These are phyloP conservation scores for Microctonus hyperodae DNA, from an alignment of 2,888 invertebrate species.

Conservation along the genomic window DNA sequence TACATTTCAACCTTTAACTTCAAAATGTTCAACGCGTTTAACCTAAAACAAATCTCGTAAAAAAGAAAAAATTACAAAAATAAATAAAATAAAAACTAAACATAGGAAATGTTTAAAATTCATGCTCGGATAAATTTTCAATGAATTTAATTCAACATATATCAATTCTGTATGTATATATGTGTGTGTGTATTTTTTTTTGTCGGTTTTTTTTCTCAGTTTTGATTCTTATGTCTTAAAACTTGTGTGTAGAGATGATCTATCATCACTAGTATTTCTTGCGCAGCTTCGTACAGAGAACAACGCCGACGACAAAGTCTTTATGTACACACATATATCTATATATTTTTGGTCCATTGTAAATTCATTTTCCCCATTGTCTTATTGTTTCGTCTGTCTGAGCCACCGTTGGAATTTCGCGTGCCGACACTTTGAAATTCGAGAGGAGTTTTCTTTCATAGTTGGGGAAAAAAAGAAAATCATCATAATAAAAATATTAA, in stretches of 20 bases:
- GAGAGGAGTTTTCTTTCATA: constrained; percentile 22
- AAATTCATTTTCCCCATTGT: constrained; percentile 56
- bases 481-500: background rate
- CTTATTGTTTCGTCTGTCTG: constrained; percentile 52
- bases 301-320: constrained; percentile 34
- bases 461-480: background rate
- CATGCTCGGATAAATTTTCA: background rate
- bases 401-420: constrained; percentile 32
- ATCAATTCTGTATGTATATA: background rate
- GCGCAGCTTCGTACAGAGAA: constrained; percentile 37
- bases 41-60: background rate
- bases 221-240: background rate
- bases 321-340: constrained; percentile 10
- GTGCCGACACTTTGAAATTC: constrained; percentile 27
- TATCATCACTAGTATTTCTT: constrained; percentile 24
- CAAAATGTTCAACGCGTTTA: background rate
- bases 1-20: constrained; percentile 25
- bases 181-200: background rate
- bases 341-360: constrained; percentile 46
- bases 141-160: background rate
- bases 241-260: background rate
- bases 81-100: too few relatives aligned
- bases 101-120: too few relatives aligned
- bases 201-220: constrained; percentile 8
- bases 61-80: background rate